Conservation (phyloP, 2,888 invertebrate species). For the Hanleya hanleyi region DNA sequence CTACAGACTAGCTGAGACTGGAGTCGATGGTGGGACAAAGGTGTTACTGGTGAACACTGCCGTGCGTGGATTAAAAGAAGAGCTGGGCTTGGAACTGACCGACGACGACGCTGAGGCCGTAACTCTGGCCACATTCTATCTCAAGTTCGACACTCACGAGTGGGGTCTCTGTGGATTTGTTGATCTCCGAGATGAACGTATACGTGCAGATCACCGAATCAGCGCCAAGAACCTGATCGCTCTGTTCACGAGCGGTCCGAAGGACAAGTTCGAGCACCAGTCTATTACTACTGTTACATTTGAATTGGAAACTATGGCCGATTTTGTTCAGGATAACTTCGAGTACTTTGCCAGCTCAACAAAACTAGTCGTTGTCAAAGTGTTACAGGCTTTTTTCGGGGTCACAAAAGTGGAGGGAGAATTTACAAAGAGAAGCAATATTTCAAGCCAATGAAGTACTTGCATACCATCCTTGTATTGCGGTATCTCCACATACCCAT, state of each 20-base stretch:
- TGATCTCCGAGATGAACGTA: conserved; percentile 31
- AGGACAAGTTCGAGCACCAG: conserved; percentile 40
- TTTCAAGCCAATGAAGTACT: too few species aligned
- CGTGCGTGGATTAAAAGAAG: conserved; percentile 34
- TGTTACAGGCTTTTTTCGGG: conserved; percentile 37
- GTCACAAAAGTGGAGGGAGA: conserved; percentile 30
- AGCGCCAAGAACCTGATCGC: conserved; percentile 30
- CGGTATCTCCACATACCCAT: too few species aligned
- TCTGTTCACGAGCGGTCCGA: conserved; percentile 34
- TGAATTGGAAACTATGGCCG: conserved; percentile 31
- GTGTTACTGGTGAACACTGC: conserved; percentile 36
- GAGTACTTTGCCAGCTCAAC: conserved; percentile 40
- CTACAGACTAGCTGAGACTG: conserved; percentile 10
- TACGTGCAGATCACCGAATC: conserved; percentile 23
- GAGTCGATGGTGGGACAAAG: not conserved
- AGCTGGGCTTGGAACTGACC: conserved; percentile 34
- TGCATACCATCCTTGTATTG: too few species aligned
- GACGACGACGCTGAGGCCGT: conserved; percentile 34
- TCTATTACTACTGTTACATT: conserved; percentile 20
- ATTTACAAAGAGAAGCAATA: conserved; percentile 12
- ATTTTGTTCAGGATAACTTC: conserved; percentile 36
- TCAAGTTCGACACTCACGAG: conserved; percentile 41
- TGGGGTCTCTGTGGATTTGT: conserved; percentile 43
- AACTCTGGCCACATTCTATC: conserved; percentile 33
- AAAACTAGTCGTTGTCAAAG: conserved; percentile 44